Percentiles rank a stretch among this genome's conserved stretches.
Conservation (phyloP, 2,797 vertebrate species). For the Sebastes baramenuke region DNA sequence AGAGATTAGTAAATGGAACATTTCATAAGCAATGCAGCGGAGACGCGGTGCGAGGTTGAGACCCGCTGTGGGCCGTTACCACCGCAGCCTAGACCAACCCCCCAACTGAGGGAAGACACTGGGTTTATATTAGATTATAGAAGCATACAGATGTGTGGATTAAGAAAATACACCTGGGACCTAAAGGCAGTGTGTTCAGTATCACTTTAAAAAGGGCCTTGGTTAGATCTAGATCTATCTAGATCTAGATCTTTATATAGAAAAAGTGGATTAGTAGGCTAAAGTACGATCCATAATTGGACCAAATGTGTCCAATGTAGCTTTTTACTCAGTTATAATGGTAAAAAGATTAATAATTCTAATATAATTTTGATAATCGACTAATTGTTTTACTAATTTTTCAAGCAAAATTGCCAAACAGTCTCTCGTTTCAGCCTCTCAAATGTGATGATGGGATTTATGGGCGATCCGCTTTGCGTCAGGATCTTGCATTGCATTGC, state of each 20-base stretch:
- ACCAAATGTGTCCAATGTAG: neutral
- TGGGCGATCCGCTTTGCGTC: too few species aligned
- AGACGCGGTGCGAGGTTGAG: slow-evolving; percentile 46
- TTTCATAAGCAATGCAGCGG: slow-evolving; percentile 74
- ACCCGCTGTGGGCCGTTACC: slow-evolving; percentile 37
- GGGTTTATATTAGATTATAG: slow-evolving; percentile 1
- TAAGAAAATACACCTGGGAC: neutral
- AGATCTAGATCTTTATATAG: neutral
- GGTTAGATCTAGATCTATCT: neutral
- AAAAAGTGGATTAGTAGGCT: neutral
- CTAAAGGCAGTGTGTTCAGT: neutral
- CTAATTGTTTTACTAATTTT: too few species aligned
- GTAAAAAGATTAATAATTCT: neutral
- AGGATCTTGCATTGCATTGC: too few species aligned
- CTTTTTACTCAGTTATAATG: neutral
- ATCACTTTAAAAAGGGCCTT: neutral
- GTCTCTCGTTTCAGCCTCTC: accelerated
- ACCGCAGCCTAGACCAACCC: slow-evolving; percentile 24
- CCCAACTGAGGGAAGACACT: slow-evolving; percentile 10
- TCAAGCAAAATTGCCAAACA: too few species aligned
- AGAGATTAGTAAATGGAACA: slow-evolving; percentile 82
- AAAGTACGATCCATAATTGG: neutral
- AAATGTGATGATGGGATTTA: too few species aligned
- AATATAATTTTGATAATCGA: too few species aligned
- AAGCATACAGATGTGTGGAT: neutral